Evolutionary conservation across 2,113 vertebrate genomes (phyloP), one percentile per base, ranked within the genome.

Genomic region (Todiramphus saurophagus): DNA sequence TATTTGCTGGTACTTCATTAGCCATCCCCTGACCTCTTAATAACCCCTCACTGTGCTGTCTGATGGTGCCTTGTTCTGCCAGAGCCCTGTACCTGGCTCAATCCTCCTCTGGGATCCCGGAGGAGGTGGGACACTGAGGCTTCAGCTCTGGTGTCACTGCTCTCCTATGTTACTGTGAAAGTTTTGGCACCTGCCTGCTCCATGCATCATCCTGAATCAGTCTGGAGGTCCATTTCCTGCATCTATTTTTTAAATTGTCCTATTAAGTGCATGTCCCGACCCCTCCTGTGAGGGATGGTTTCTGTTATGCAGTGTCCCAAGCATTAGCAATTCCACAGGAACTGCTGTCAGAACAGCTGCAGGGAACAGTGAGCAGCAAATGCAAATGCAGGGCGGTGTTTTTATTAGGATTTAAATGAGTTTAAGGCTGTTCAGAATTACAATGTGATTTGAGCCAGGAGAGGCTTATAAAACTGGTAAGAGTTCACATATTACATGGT

Each of bases 371-470:
- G 8, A 78, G 85, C 58, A 59, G 80, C 11, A 3, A 94, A 96
- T 97, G 97, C 96, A 96, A 97, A 96, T 94, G 66, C 77, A 37
- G 87, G 92, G 81, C 1, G 30, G 92, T 94, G 94, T 67, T 96
- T 97, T 97, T 97, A 95, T 96, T 96, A 88, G 95, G 97, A 94
- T 96, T 96, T 97, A 97, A 97, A 97, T 96, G 90, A 97, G 87
- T 95, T 95, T 95, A 96, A 64, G 76, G 44, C 95, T 96, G 96
- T 91, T 93, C 94, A 93, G 96, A 97, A 96, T 97, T 80, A 97
- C 94, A 97, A 95, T 95, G 92, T 28, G 90, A 93, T 89, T 84
- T 69, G 78, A 94, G 88, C 91, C 94, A 91, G 81, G 93, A 95
- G 88, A 60, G 86, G 90, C 90, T 95, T 96, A 91, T 88, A 94